Base-by-base conservation (phyloP, 2,888 invertebrate species). In the Lepidonotus clava region DNA sequence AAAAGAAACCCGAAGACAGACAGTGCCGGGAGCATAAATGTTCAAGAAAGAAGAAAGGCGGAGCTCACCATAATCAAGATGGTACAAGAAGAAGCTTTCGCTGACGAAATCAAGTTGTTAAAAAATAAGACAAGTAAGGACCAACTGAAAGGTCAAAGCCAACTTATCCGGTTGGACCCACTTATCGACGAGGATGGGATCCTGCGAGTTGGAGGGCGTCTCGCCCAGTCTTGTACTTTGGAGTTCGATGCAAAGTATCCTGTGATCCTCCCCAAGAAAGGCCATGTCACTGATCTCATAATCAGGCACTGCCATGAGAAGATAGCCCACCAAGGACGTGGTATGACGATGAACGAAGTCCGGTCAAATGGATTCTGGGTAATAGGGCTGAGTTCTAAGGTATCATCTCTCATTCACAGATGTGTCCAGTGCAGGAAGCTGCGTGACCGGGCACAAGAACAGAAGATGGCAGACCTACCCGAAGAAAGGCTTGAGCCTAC, bases 271-370 rank as follows among this genome's bases (percentile, higher is more conserved):
- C 87, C 83, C 1, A 84, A 76, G 66, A 53, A 85, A 18, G 40
- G 77, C 38, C 86, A 86, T 66, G 66, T 87, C 34, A 86, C 87
- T 32, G 24, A 41, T 1, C 46, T 86, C n/a, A 40, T 87, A 0
- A 36, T 90, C 2, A n/a, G 84, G 34, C 88, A 91, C 86, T 89
- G 80, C 85, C 90, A 89, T 67, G 88, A 89, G n/a, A 71, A 71
- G 0, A 53, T 85, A 0, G 56, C 51, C 1, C 89, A 90, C 71
- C 89, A 89, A 83, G 90, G 89, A 32, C 67, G 89, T 51, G 89
- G 88, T 11, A 88, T 90, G 8, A 91, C 89, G 5, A 87, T 83
- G 0, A 88, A 87, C 71, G 87, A 77, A 40, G 85, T 91, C 0
- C 21, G 90, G 86, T 32, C 84, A 18, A 88, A 87, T 85, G 90